A percentile compares a stretch with the other conserved stretches of the same genome.
Evolutionary conservation across 2,797 vertebrate genomes (phyloP).

Genomic region (Tachyglossus aculeatus): DNA sequence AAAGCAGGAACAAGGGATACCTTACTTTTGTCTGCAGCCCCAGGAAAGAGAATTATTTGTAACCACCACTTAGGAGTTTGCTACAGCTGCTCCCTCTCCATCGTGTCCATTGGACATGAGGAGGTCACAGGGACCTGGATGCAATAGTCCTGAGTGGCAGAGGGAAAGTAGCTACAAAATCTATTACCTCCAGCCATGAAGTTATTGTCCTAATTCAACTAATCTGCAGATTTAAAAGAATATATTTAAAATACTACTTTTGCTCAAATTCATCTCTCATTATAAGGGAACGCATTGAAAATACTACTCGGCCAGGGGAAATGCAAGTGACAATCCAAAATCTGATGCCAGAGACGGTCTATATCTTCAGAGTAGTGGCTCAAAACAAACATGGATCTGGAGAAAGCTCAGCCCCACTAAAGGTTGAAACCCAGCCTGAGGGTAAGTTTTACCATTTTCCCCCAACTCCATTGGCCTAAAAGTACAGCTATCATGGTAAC

Average conservation of each 20-base stretch:
- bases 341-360: slow-evolving; percentile 93
- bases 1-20: too few relatives aligned
- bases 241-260: not conserved
- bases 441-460: slow-evolving; percentile 74
- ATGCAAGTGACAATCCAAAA: slow-evolving; percentile 95
- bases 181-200: too few relatives aligned
- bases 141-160: too few relatives aligned
- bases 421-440: slow-evolving; percentile 94
- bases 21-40: too few relatives aligned
- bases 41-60: too few relatives aligned
- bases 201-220: too few relatives aligned
- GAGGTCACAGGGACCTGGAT: too few relatives aligned
- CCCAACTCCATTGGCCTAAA: not conserved
- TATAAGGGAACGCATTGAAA: slow-evolving; percentile 91
- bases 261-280: slow-evolving; percentile 32
- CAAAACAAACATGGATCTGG: slow-evolving; percentile 91
- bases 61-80: too few relatives aligned
- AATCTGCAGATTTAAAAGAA: not conserved
- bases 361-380: slow-evolving; percentile 89
- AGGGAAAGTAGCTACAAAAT: too few relatives aligned
- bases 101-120: too few relatives aligned
- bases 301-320: slow-evolving; percentile 90
- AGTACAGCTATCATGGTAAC: too few relatives aligned
- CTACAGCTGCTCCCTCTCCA: too few relatives aligned
- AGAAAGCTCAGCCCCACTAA: slow-evolving; percentile 87